These are phyloP conservation scores for Oenanthe oenanthe DNA, from an alignment of 2,113 vertebrate genomes.

Conservation along the genomic window DNA sequence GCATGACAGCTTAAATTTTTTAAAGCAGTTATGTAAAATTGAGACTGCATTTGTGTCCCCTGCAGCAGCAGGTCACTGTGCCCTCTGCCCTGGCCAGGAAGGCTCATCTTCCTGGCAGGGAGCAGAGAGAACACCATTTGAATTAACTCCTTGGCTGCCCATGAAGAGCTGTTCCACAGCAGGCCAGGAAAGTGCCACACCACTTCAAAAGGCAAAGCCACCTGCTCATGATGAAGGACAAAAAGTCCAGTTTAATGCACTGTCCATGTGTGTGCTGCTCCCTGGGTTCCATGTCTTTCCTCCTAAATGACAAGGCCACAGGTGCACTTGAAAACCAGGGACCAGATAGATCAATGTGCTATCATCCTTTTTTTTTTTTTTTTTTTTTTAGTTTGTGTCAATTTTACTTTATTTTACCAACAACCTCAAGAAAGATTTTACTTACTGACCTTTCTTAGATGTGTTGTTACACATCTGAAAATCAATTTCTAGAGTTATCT, in stretches of 20 bases:
- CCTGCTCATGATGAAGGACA: background rate
- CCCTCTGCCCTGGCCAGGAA: background rate
- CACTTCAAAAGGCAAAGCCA: background rate
- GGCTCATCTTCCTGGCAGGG: background rate
- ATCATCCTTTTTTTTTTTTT: background rate
- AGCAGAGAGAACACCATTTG: background rate
- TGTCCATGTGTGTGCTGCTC: background rate
- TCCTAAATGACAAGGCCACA: background rate
- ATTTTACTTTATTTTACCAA: conserved; percentile 12
- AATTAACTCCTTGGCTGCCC: background rate
- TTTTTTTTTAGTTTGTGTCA: background rate
- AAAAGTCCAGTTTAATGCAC: background rate
- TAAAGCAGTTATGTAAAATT: background rate
- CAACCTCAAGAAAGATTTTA: background rate
- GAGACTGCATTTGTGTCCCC: background rate
- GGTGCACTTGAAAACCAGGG: background rate
- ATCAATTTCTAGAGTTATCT: conserved; percentile 8
- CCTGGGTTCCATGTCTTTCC: background rate
- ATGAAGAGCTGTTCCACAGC: background rate
- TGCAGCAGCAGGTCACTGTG: background rate
- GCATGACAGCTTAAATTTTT: background rate
- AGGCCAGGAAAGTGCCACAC: background rate
- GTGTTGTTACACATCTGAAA: conserved; percentile 24
- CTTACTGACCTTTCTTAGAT: conserved; percentile 23
- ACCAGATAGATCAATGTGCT: background rate